Evolutionary conservation across 2,888 invertebrate genomes (phyloP).

Genomic region (Chouioia cunea): DNA sequence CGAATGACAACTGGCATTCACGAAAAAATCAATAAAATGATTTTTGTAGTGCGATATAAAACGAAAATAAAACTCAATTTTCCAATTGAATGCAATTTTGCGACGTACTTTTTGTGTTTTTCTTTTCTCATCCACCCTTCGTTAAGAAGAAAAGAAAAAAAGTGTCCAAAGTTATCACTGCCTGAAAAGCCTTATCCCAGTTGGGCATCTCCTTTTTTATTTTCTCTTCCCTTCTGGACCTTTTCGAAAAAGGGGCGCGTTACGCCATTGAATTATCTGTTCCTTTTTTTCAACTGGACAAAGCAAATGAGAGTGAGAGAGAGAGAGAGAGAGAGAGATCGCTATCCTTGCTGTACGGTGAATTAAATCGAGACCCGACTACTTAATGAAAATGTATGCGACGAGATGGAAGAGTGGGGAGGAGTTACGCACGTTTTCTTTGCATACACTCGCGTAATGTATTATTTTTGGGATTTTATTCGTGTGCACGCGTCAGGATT

Average conservation of each 20-base stretch:
- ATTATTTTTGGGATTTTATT: slow-evolving; percentile 1
- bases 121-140: no score
- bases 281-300: not conserved
- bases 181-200: not conserved
- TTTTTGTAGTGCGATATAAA: no score
- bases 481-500: not conserved
- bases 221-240: not conserved
- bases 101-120: no score
- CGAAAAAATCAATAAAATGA: no score
- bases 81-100: no score
- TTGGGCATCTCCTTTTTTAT: no score
- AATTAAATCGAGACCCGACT: slow-evolving; percentile 14
- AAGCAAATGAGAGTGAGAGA: not conserved
- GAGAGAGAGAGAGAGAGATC: not conserved
- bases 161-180: not conserved
- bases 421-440: not conserved
- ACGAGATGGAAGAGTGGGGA: not conserved
- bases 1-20: no score
- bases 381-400: slow-evolving; percentile 7
- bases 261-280: not conserved
- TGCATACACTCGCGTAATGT: not conserved
- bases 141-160: no score
- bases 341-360: slow-evolving; percentile 4
- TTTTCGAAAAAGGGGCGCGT: not conserved
- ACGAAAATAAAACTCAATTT: no score